phyloP scores from a whole-genome alignment of 2,113 vertebrate species.

The Ceyx melanurus region DNA sequence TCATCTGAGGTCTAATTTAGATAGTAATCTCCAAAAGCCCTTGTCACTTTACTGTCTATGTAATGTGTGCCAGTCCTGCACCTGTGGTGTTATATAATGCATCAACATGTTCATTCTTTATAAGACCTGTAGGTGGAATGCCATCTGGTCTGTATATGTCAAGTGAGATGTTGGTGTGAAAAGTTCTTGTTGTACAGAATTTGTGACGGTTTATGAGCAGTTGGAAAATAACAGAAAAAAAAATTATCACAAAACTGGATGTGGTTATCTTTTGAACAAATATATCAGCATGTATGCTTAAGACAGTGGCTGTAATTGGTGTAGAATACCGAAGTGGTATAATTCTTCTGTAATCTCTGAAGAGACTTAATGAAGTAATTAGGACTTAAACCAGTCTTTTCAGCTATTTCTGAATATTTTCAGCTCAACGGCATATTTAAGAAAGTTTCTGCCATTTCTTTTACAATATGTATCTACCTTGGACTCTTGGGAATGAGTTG shows the following conservation, averaged over 20 bases:
- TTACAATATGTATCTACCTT: neutral
- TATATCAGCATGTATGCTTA: neutral
- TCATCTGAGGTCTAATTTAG: conserved; percentile 33
- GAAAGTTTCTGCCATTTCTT: neutral
- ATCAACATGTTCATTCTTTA: conserved; percentile 33
- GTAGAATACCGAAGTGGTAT: neutral
- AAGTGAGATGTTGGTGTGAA: conserved; percentile 5
- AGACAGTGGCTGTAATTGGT: neutral
- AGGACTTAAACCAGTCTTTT: neutral
- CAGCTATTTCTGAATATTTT: neutral
- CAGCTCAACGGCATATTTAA: neutral
- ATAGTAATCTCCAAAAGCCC: neutral
- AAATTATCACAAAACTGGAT: neutral
- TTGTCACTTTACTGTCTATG: conserved; percentile 49
- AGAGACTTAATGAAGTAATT: neutral
- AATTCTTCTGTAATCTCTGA: neutral
- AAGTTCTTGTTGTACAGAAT: conserved; percentile 27
- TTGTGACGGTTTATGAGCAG: conserved; percentile 2
- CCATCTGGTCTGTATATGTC: conserved; percentile 51
- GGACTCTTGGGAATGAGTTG: neutral
- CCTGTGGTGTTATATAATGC: conserved; percentile 50
- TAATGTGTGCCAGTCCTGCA: conserved; percentile 32
- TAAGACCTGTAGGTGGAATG: conserved; percentile 39
- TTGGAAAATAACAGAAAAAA: neutral
- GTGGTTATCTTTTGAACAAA: neutral